phyloP scores from a whole-genome alignment of 1,140 invertebrate species.

The Macrotrachela quadricornifera region DNA sequence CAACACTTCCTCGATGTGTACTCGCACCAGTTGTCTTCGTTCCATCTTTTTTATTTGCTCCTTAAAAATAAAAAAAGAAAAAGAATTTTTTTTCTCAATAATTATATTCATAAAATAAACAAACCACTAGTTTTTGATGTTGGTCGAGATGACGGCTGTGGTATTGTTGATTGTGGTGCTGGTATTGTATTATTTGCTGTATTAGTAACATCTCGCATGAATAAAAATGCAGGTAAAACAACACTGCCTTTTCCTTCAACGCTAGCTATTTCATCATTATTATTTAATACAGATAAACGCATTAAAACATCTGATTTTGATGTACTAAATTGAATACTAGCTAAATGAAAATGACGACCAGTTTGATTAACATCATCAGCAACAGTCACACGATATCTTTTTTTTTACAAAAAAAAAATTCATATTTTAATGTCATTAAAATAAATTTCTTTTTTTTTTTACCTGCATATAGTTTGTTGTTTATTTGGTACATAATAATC shows the following conservation, averaged over 20 bases:
- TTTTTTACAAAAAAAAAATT: background rate
- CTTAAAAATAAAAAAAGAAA: no score
- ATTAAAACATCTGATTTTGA: slow-evolving; percentile 28
- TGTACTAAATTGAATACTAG: slow-evolving; percentile 23
- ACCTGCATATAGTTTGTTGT: slow-evolving; percentile 26
- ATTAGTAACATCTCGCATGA: slow-evolving; percentile 16
- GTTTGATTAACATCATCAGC: slow-evolving; percentile 14
- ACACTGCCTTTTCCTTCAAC: slow-evolving; percentile 25
- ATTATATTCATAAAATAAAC: no score
- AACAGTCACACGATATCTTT: slow-evolving; percentile 25
- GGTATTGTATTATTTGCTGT: background rate
- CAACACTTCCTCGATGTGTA: no score
- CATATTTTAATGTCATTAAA: background rate
- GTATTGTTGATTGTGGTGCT: no score
- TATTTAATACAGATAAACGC: slow-evolving; percentile 22
- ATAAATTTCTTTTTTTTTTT: background rate
- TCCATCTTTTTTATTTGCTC: no score
- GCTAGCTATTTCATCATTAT: slow-evolving; percentile 21
- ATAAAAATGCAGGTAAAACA: slow-evolving; percentile 25
- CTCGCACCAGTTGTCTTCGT: no score
- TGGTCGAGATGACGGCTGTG: background rate
- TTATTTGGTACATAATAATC: slow-evolving; percentile 28
- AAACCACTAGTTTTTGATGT: no score
- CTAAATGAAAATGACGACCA: slow-evolving; percentile 13
- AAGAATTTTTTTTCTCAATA: no score